A percentile compares a stretch with the other conserved stretches of the same genome.
Evolutionary conservation across 1,140 invertebrate genomes (phyloP).

Genomic region (Macrocentrus cingulum): DNA sequence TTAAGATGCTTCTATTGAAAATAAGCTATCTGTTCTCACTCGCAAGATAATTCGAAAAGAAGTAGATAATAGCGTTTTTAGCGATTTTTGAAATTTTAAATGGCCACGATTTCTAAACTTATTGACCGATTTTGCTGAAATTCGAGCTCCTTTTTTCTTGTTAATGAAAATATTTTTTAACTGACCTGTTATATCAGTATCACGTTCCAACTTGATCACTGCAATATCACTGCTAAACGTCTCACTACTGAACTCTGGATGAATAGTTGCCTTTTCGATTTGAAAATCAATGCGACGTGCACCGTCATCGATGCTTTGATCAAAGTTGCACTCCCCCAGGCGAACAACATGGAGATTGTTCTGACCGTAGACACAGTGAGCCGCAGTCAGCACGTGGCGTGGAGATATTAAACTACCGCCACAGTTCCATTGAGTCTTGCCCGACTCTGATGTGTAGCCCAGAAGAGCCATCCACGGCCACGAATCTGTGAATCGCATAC

Average conservation of each 20-base stretch:
- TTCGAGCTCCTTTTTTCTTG: no score
- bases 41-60: no score
- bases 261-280: slow-evolving; percentile 63
- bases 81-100: no score
- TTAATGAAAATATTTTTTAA: no score
- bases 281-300: slow-evolving; percentile 65
- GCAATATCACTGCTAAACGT: slow-evolving; percentile 77
- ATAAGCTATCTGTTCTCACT: no score
- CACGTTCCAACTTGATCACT: slow-evolving; percentile 64
- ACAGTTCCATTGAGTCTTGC: slow-evolving; percentile 67
- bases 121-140: no score
- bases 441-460: slow-evolving; percentile 61
- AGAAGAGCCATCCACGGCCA: slow-evolving; percentile 75
- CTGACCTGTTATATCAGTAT: slow-evolving; percentile 64
- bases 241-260: slow-evolving; percentile 67
- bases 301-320: slow-evolving; percentile 61
- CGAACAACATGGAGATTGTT: slow-evolving; percentile 64
- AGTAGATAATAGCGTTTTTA: no score
- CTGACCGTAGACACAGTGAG: slow-evolving; percentile 73
- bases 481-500: slow-evolving; percentile 57
- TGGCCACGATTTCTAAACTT: no score
- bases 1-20: no score
- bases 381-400: slow-evolving; percentile 78
- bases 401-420: slow-evolving; percentile 77
- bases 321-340: slow-evolving; percentile 73